Percentiles rank a stretch among this genome's conserved stretches.
These are phyloP conservation scores for Microcaecilia unicolor DNA, from an alignment of 2,797 vertebrate genomes.

Conservation along the genomic window DNA sequence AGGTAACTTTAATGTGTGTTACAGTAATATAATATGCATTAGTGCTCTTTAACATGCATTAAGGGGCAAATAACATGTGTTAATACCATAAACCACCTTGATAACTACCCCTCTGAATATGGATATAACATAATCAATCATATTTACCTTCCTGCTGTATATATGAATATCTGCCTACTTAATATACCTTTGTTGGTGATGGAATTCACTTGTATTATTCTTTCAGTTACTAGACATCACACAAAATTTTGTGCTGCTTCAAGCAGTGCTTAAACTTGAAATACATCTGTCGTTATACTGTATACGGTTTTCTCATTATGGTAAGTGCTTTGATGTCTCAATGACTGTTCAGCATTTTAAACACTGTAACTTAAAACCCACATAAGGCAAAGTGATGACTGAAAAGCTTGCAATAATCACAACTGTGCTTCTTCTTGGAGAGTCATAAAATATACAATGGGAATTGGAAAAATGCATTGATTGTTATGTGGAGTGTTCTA, in stretches of 20 bases:
- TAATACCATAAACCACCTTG: too few species aligned
- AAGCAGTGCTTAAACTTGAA: slow-evolving; percentile 26
- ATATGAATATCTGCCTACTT: too few species aligned
- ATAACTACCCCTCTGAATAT: too few species aligned
- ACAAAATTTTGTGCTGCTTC: slow-evolving; percentile 32
- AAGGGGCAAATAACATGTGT: too few species aligned
- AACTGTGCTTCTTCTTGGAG: slow-evolving; percentile 9
- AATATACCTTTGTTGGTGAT: too few species aligned
- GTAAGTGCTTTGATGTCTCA: slow-evolving; percentile 30
- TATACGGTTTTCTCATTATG: slow-evolving; percentile 18
- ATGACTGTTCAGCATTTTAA: slow-evolving; percentile 23
- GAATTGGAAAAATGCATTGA: slow-evolving; percentile 3
- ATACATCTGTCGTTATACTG: slow-evolving; percentile 8
- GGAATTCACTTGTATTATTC: slow-evolving; percentile 12
- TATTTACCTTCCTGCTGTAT: too few species aligned
- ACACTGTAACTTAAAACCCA: slow-evolving; percentile 28
- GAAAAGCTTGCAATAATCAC: slow-evolving; percentile 17
- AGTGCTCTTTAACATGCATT: too few species aligned
- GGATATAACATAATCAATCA: too few species aligned
- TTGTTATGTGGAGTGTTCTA: slow-evolving; percentile 2
- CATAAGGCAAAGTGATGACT: slow-evolving; percentile 3
- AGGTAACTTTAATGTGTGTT: too few species aligned
- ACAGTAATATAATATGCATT: too few species aligned
- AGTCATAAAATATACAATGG: slow-evolving; percentile 1
- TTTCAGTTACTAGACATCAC: slow-evolving; percentile 16